Evolutionary conservation across 1,140 invertebrate species (phyloP), one percentile per base, ranked within the genome.

Genomic region (Agraylea sexmaculata): DNA sequence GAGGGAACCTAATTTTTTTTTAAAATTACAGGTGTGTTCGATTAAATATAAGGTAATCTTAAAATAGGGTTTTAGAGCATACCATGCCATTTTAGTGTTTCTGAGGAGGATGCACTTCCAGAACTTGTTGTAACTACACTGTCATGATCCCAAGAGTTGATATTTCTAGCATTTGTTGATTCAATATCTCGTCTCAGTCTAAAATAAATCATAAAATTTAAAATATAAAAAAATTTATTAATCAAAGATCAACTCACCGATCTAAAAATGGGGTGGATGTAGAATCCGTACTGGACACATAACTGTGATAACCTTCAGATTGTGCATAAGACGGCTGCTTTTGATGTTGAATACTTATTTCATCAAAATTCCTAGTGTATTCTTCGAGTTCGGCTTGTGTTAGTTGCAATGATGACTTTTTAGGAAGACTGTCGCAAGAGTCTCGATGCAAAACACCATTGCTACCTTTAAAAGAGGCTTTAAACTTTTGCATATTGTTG

Each of bases 261-360:
- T 87, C 83, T 41, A 86, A 59, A 53, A 87, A 82, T 10, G 83
- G 83, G 4, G 83, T 86, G 10, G 79, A 80, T 13, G 75, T 79
- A 4, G 80, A 84, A 59, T 79, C 84, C 23, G 77, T 81, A 53
- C 77, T 86, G 40, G 78, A 86, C 16, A 80, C 83, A 57, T 80
- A 86, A 57, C 79, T 83, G 53, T 84, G 81, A 55, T 86, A 86
- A 10, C 82, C 82, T 62, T 86, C 82, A 16, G 78, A 82, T 46
- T 84, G 80, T 11, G 82, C 81, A 59, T 86, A 86, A 25, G 78
- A 81, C 4, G 75, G 68, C 52, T 82, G 80, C 49, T 81, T 79
- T 43, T 81, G 78, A 51, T 83, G 80, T 40, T 68, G 58, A 8
- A 60, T 52, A 10, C 38, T 52, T 34, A 65, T 62, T 25, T 77